Evolutionary conservation across 2,888 invertebrate species (phyloP), one percentile per base, ranked within the genome.

Genomic region (Orchestes rusci): DNA sequence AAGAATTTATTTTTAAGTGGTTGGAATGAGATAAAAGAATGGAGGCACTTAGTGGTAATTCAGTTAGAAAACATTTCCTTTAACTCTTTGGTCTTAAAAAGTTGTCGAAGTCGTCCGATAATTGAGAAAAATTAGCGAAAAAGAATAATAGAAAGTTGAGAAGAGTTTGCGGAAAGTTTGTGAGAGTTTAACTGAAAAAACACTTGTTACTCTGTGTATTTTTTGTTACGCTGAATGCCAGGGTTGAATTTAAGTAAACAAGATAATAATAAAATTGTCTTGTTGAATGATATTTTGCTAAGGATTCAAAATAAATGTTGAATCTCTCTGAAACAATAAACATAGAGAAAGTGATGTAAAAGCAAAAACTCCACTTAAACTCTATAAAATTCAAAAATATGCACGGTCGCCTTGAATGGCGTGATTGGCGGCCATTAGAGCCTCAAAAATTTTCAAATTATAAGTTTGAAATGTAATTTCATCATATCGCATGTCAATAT

Each of bases 401-500:
- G n/a, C n/a, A 61, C 59, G 55, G 57, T 55, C 53, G 52, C 32
- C 51, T n/a, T n/a, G 52, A 54, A 48, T 63, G 55, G 64, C 63
- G 62, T 64, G 64, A 47, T 55, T 43, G 29, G 23, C 45, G 51
- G 58, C 58, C 62, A 56, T 64, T 64, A 62, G 57, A 56, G 56
- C 50, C 60, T 54, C n/a, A 62, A 62, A 63, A 63, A 63, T 63
- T 62, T 63, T 58, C 59, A 62, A 62, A 63, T 63, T 63, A 62
- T 59, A 62, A 62, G 55, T 64, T 62, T 56, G 58, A 57, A 62
- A 62, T 57, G 58, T 61, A 62, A 62, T 62, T 63, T 63, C 60
- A 60, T 59, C 60, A 59, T 63, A 62, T 64, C 56, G 64, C 64
- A 63, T 64, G 64, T 63, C 63, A 59, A 63, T 63, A 62, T 59